Conservation (phyloP, 2,888 invertebrate genomes). For the Eupeodes luniger region DNA sequence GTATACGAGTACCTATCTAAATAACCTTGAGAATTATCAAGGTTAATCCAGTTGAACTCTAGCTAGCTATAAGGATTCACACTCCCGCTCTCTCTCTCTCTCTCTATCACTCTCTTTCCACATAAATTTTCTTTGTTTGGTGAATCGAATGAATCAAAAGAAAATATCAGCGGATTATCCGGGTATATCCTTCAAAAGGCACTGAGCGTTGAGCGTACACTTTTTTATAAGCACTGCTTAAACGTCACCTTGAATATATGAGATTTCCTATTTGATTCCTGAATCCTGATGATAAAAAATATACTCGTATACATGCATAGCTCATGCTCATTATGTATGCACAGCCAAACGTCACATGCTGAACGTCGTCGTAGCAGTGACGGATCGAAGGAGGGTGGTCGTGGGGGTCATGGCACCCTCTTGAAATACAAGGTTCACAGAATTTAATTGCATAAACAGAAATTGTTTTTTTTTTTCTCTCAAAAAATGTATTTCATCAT, state of each 20-base stretch:
- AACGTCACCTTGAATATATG: slow-evolving; percentile 49
- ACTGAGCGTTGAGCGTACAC: background rate
- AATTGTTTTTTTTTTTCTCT: too few relatives aligned
- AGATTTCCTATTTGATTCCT: slow-evolving; percentile 27
- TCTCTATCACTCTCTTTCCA: too few relatives aligned
- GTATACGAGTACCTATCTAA: background rate
- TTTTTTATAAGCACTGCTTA: slow-evolving; percentile 2
- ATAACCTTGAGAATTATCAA: slow-evolving; percentile 65
- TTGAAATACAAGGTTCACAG: too few relatives aligned
- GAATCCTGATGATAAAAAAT: slow-evolving; percentile 30
- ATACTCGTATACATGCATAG: background rate
- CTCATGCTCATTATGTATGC: slow-evolving; percentile 58
- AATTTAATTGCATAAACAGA: too few relatives aligned
- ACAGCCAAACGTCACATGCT: slow-evolving; percentile 13
- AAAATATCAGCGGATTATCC: slow-evolving; percentile 54
- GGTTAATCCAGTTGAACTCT: slow-evolving; percentile 19
- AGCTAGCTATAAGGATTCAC: slow-evolving; percentile 17
- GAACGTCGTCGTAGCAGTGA: too few relatives aligned
- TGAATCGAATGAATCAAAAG: slow-evolving; percentile 45
- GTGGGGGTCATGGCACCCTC: too few relatives aligned
- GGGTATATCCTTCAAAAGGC: slow-evolving; percentile 35
- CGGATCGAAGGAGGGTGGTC: too few relatives aligned
- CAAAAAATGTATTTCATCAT: too few relatives aligned
- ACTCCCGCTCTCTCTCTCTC: too few relatives aligned
- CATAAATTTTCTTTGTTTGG: background rate